A percentile compares a stretch with the other conserved stretches of the same genome.
These are phyloP conservation scores for Sphaeridia pumilis DNA, from an alignment of 2,888 invertebrate species.

Conservation along the genomic window DNA sequence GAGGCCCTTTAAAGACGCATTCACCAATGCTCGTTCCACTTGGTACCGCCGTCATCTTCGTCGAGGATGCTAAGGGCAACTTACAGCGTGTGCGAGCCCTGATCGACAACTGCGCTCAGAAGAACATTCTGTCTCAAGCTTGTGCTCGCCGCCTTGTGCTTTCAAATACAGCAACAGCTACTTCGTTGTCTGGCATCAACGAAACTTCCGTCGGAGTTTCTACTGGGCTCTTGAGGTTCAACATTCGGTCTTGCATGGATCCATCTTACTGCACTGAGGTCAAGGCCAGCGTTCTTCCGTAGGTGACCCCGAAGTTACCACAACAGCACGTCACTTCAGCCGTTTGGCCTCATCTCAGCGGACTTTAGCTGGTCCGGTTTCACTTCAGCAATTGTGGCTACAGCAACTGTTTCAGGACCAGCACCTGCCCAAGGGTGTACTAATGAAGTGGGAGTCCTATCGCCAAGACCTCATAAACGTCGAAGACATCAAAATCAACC, in stretches of 20 bases:
- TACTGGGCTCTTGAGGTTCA: neutral
- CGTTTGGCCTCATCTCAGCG: neutral
- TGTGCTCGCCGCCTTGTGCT: neutral
- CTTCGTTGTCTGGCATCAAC: neutral
- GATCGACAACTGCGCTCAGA: conserved; percentile 3
- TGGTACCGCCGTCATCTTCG: neutral
- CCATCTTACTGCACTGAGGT: neutral
- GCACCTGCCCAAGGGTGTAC: neutral
- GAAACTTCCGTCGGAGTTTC: neutral
- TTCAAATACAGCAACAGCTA: neutral
- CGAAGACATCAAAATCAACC: neutral
- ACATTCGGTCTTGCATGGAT: neutral
- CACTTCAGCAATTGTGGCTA: conserved; percentile 4
- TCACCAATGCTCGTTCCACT: neutral
- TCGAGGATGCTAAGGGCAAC: neutral
- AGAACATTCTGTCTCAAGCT: neutral
- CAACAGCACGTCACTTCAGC: neutral
- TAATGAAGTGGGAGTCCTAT: neutral
- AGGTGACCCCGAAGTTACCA: neutral
- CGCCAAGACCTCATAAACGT: neutral
- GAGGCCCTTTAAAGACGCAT: too few relatives aligned
- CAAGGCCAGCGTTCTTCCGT: neutral
- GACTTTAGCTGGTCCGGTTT: neutral
- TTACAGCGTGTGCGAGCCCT: neutral
- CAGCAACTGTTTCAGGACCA: neutral